phyloP scores from a whole-genome alignment of 2,113 vertebrate genomes.

The Catagonus wagneri region DNA sequence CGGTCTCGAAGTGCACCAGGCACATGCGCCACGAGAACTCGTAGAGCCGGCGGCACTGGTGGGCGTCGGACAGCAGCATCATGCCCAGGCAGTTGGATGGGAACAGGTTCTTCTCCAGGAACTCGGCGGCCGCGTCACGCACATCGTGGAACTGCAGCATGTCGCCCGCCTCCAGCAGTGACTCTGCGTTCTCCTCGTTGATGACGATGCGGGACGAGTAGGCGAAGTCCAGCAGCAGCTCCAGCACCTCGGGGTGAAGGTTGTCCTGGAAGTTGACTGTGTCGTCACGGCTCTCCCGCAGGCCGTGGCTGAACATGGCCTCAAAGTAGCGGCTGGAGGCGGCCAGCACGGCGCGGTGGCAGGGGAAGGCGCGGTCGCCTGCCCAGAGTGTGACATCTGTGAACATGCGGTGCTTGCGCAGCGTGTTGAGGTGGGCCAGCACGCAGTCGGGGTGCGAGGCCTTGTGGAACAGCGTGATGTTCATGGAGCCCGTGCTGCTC shows the following conservation, averaged over 20 bases:
- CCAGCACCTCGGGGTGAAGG: slow-evolving; percentile 96
- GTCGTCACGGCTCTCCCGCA: slow-evolving; percentile 94
- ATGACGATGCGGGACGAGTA: slow-evolving; percentile 96
- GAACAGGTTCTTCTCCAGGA: slow-evolving; percentile 95
- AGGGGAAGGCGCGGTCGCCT: slow-evolving; percentile 94
- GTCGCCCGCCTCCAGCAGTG: slow-evolving; percentile 95
- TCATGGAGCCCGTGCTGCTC: slow-evolving; percentile 95
- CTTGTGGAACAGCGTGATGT: slow-evolving; percentile 96
- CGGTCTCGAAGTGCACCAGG: slow-evolving; percentile 93
- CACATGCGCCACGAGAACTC: slow-evolving; percentile 97
- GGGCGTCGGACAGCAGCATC: slow-evolving; percentile 96
- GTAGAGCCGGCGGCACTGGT: slow-evolving; percentile 95
- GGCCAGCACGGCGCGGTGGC: slow-evolving; percentile 95
- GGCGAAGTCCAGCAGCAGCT: slow-evolving; percentile 96
- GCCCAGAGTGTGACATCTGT: slow-evolving; percentile 97
- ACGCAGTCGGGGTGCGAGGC: slow-evolving; percentile 95
- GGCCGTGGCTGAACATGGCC: slow-evolving; percentile 97
- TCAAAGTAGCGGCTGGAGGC: slow-evolving; percentile 98
- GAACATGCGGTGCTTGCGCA: slow-evolving; percentile 96
- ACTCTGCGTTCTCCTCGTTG: slow-evolving; percentile 97
- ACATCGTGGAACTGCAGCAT: slow-evolving; percentile 98
- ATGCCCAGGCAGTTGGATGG: slow-evolving; percentile 96
- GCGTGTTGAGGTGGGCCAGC: slow-evolving; percentile 94
- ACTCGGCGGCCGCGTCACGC: slow-evolving; percentile 94
- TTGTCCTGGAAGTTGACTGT: slow-evolving; percentile 96